Evolutionary conservation across 2,797 vertebrate genomes (phyloP).

Genomic region (Apogon hyalosoma): DNA sequence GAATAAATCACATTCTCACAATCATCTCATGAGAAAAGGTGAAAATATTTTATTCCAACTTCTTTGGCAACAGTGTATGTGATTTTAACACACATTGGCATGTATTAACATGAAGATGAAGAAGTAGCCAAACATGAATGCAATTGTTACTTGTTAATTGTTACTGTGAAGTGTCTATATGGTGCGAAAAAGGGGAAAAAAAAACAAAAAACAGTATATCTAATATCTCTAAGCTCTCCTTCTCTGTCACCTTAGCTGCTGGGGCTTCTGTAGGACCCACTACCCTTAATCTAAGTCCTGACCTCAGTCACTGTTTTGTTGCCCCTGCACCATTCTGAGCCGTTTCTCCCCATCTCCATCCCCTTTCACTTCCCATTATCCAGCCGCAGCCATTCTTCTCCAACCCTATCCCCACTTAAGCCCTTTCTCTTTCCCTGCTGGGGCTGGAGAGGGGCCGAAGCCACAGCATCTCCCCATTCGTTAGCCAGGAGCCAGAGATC

Average conservation of each 20-base stretch:
- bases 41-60: no score
- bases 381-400: conserved; percentile 54
- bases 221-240: conserved; percentile 8
- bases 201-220: background rate
- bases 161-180: no score
- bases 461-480: conserved; percentile 84
- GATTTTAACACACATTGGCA: no score
- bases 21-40: no score
- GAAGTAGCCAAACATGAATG: no score
- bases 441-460: conserved; percentile 84
- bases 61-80: no score
- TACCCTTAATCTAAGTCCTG: conserved; percentile 55
- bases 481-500: conserved; percentile 86
- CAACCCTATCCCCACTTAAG: conserved; percentile 68
- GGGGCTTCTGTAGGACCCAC: conserved; percentile 9
- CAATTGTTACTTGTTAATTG: no score
- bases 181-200: background rate
- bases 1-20: no score
- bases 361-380: conserved; percentile 50
- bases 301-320: conserved; percentile 33
- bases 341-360: conserved; percentile 33
- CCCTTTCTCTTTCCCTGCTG: conserved; percentile 82
- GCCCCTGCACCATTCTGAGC: conserved; percentile 8
- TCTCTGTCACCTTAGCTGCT: background rate
- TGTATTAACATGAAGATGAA: no score